phyloP scores from a whole-genome alignment of 2,797 vertebrate genomes.

The Silurus aristotelis region DNA sequence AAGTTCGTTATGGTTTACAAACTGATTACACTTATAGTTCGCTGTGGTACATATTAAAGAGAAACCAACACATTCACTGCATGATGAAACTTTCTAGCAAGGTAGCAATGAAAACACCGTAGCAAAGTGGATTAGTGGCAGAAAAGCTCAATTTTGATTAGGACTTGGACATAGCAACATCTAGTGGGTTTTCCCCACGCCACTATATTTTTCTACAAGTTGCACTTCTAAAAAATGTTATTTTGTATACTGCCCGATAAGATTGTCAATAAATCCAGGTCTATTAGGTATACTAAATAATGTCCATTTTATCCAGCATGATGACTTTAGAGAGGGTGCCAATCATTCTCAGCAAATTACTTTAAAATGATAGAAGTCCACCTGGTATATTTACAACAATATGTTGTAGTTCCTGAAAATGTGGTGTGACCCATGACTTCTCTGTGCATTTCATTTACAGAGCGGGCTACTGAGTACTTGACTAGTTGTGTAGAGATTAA shows the following conservation, averaged over 20 bases:
- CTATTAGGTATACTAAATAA: background rate
- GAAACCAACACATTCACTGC: background rate
- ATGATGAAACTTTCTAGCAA: background rate
- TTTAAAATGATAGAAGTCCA: background rate
- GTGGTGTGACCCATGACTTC: background rate
- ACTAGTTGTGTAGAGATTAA: background rate
- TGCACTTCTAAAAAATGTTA: too few relatives aligned
- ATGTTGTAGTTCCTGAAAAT: constrained; percentile 53
- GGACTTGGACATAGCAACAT: background rate
- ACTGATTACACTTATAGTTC: background rate
- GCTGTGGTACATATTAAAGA: background rate
- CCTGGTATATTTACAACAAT: constrained; percentile 9
- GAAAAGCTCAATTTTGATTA: background rate
- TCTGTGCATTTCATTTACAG: background rate
- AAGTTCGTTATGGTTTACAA: background rate
- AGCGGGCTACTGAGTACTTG: background rate
- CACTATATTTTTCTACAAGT: background rate
- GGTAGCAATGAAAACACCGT: too few relatives aligned
- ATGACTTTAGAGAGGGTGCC: background rate
- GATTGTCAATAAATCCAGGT: background rate
- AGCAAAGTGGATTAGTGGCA: background rate
- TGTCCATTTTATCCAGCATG: background rate
- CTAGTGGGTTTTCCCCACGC: background rate
- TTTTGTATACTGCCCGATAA: background rate
- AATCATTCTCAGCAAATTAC: constrained; percentile 15